These are phyloP conservation scores for Patella pellucida DNA, from an alignment of 2,888 invertebrate genomes.

Conservation along the genomic window DNA sequence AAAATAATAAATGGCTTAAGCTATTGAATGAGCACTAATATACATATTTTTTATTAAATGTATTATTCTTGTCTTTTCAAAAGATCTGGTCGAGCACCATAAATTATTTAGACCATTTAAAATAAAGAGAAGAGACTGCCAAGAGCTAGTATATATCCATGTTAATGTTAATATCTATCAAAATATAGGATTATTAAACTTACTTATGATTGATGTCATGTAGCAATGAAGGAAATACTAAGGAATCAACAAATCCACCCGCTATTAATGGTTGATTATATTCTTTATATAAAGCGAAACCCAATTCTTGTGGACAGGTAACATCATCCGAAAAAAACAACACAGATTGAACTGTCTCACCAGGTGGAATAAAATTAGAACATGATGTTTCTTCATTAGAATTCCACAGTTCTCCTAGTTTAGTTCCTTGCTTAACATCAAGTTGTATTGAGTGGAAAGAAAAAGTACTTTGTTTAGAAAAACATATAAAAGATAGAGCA, in stretches of 20 bases:
- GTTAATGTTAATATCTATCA: background rate
- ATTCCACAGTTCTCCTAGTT: slow-evolving; percentile 11
- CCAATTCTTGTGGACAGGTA: slow-evolving; percentile 43
- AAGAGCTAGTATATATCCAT: too few species aligned
- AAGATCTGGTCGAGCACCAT: too few species aligned
- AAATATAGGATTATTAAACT: background rate
- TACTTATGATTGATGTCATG: background rate
- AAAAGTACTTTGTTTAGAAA: slow-evolving; percentile 8
- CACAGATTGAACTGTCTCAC: slow-evolving; percentile 39
- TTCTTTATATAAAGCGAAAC: slow-evolving; percentile 40
- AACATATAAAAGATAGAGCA: slow-evolving; percentile 14
- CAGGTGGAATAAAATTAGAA: slow-evolving; percentile 23
- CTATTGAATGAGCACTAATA: too few species aligned
- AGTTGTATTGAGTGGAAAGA: background rate
- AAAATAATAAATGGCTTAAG: too few species aligned
- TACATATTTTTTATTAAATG: too few species aligned
- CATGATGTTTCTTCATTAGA: background rate
- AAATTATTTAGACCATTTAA: too few species aligned
- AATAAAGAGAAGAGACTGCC: too few species aligned
- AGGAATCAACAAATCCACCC: slow-evolving; percentile 57
- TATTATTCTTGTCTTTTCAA: too few species aligned
- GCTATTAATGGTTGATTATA: slow-evolving; percentile 47
- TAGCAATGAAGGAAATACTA: slow-evolving; percentile 28
- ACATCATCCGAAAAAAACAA: slow-evolving; percentile 47
- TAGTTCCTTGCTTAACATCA: slow-evolving; percentile 23